Evolutionary conservation across 2,113 vertebrate genomes (phyloP).

Genomic region (Sapajus apella): DNA sequence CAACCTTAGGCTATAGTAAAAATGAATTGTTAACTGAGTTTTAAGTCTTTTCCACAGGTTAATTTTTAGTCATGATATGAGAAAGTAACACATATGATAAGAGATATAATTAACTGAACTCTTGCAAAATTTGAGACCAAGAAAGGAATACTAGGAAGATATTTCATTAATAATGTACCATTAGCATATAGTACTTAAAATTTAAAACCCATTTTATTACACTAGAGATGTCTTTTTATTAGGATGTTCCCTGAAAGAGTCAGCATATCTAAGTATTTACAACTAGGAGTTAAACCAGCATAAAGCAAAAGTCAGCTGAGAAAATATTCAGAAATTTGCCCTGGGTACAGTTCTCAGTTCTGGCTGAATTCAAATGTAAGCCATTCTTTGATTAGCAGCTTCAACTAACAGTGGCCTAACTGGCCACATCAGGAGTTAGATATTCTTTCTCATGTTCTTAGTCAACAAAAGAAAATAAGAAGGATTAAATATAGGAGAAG

Average conservation of each 20-base stretch:
- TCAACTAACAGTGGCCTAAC: background rate
- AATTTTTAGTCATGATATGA: slow-evolving; percentile 54
- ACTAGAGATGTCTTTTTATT: slow-evolving; percentile 43
- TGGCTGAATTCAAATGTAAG: slow-evolving; percentile 43
- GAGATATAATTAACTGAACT: slow-evolving; percentile 50
- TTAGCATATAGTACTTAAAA: slow-evolving; percentile 54
- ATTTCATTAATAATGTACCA: slow-evolving; percentile 58
- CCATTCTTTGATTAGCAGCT: slow-evolving; percentile 55
- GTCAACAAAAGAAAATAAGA: slow-evolving; percentile 45
- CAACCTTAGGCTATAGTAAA: slow-evolving; percentile 51
- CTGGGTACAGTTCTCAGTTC: background rate
- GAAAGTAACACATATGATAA: slow-evolving; percentile 56
- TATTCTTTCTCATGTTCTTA: slow-evolving; percentile 48
- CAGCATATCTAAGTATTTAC: slow-evolving; percentile 41
- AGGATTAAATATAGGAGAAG: background rate
- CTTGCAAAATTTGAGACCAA: slow-evolving; percentile 46
- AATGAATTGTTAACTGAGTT: slow-evolving; percentile 55
- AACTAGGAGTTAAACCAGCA: slow-evolving; percentile 20
- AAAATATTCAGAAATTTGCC: slow-evolving; percentile 43
- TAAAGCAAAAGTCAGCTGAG: slow-evolving; percentile 44
- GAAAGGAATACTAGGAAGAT: slow-evolving; percentile 51
- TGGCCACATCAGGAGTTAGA: background rate
- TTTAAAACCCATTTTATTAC: slow-evolving; percentile 52
- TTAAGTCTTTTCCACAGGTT: slow-evolving; percentile 54
- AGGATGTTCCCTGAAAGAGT: slow-evolving; percentile 29